Conservation (phyloP, 2,888 invertebrate species). For the Heteromurus nitidus region DNA sequence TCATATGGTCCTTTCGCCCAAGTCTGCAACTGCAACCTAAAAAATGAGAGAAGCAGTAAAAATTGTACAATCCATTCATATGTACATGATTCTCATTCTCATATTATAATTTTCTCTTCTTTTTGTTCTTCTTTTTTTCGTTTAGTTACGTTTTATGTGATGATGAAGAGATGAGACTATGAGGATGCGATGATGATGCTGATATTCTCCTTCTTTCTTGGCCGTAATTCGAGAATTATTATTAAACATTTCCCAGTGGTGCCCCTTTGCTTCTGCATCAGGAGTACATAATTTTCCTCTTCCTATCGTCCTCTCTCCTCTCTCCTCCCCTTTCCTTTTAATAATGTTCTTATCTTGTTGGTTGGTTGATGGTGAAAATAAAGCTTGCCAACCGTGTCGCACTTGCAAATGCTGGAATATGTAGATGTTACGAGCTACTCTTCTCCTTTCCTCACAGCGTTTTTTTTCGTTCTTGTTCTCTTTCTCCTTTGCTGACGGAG, state of each 20-base stretch:
- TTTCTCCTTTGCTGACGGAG: no score
- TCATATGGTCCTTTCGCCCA: no score
- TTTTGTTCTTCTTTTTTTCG: not conserved
- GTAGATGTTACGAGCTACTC: no score
- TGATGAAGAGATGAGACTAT: conserved; percentile 21
- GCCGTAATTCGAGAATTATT: conserved; percentile 39
- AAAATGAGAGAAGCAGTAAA: no score
- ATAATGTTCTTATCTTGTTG: conserved; percentile 35
- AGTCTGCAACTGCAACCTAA: no score
- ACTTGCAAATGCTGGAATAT: no score
- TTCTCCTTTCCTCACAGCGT: no score
- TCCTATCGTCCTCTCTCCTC: not conserved
- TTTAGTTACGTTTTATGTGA: not conserved
- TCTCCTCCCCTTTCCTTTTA: conserved; percentile 20
- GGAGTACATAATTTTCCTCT: not conserved
- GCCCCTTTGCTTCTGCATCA: conserved; percentile 24
- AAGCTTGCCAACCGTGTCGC: conserved; percentile 46
- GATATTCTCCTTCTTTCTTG: conserved; percentile 14
- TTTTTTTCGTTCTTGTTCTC: no score
- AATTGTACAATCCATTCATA: no score
- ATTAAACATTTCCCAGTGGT: conserved; percentile 51
- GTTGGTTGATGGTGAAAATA: conserved; percentile 45
- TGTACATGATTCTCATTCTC: not conserved
- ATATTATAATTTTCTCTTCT: not conserved
- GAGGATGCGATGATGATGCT: conserved; percentile 13